Conservation (phyloP, 2,888 invertebrate genomes). For the Netelia inedita region DNA sequence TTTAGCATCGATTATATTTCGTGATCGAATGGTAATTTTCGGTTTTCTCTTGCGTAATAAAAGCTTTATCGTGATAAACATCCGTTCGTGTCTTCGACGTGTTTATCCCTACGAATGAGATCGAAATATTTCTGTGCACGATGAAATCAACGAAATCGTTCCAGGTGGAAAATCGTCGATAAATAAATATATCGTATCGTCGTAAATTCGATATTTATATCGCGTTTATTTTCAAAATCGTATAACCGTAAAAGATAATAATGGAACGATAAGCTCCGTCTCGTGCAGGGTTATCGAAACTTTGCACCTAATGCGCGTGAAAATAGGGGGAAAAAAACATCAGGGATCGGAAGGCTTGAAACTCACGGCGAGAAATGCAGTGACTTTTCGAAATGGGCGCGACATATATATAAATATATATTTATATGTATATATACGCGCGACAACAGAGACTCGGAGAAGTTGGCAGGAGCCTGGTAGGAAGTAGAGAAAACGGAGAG, state of each 20-base stretch:
- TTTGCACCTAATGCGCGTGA: constrained; percentile 13
- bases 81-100: too few species aligned
- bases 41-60: not conserved
- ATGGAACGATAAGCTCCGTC: constrained; percentile 39
- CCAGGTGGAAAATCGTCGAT: not conserved
- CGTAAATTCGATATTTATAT: not conserved
- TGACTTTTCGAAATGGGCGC: constrained; percentile 48
- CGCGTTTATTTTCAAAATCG: constrained; percentile 39
- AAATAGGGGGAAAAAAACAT: not conserved
- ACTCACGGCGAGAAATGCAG: constrained; percentile 46
- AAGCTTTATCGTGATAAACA: too few species aligned
- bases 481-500: constrained; percentile 54
- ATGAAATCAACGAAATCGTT: not conserved
- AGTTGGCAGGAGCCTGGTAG: constrained; percentile 41
- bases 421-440: not conserved
- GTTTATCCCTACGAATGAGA: too few species aligned
- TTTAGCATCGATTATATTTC: too few species aligned
- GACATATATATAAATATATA: constrained; percentile 19
- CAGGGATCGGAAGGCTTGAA: constrained; percentile 4
- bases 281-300: constrained; percentile 36
- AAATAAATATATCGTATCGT: not conserved
- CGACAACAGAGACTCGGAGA: constrained; percentile 13
- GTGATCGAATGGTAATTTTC: not conserved
- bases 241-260: constrained; percentile 34
- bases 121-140: too few species aligned